Evolutionary conservation across 2,113 vertebrate genomes (phyloP).

Genomic region (Steatornis caripensis): DNA sequence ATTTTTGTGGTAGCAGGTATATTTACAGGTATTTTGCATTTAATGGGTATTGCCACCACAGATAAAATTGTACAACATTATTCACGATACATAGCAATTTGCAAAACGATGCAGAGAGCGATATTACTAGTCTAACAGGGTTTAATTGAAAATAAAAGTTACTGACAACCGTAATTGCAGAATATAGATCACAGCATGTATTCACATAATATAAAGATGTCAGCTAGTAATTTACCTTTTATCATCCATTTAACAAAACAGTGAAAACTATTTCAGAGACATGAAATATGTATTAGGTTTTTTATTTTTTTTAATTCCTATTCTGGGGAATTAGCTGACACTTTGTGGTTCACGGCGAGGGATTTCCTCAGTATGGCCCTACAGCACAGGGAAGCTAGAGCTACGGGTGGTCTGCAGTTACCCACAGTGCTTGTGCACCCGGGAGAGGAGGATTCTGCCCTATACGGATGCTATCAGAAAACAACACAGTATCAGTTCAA

Average conservation of each 20-base stretch:
- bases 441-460: background rate
- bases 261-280: background rate
- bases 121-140: conserved; percentile 13
- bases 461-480: background rate
- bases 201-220: conserved; percentile 26
- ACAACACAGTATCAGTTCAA: background rate
- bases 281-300: background rate
- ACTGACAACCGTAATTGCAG: conserved; percentile 53
- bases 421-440: background rate
- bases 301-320: background rate
- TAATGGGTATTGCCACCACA: conserved; percentile 30
- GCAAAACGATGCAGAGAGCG: conserved; percentile 25
- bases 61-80: conserved; percentile 35
- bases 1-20: background rate
- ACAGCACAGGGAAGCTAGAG: background rate
- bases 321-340: background rate
- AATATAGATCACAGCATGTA: conserved; percentile 18
- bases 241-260: conserved; percentile 39
- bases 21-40: conserved; percentile 43
- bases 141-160: conserved; percentile 61
- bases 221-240: conserved; percentile 47
- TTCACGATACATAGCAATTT: conserved; percentile 57
- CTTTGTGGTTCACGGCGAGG: background rate
- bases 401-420: background rate
- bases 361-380: background rate